Base-by-base conservation (phyloP, 2,113 vertebrate species). In the Melierax canorus region DNA sequence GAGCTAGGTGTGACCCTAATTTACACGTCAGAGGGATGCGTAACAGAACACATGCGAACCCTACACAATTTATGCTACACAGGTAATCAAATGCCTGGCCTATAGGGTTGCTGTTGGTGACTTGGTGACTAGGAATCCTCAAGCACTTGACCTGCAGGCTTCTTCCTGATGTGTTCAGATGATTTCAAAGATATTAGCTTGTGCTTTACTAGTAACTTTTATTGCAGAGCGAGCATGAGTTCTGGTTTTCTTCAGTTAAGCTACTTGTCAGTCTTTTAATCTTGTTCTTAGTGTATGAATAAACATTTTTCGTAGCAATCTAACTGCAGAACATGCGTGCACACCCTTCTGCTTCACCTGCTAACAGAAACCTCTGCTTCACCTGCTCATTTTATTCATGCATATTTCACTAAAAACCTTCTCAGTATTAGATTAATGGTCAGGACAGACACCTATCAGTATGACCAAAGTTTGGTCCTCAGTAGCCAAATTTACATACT, bases 31-130 rank as follows among this genome's bases (percentile, higher is more conserved):
- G 46, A 67, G 18, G 3, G 5, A 56, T 21, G 5, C 2, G 0
- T 14, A 73, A 68, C 6, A n/a, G 22, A 67, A 69, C 8, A 17
- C 0, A 0, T 27, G 7, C 0, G 5, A 55, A 58, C 30, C 3
- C 34, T 38, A 59, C 29, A 32, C 3, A 30, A 16, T 1, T 82
- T 48, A 21, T 0, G 4, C 11, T 55, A 23, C 17, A 69, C 17
- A 74, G 12, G 21, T 38, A 90, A 83, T 11, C 16, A 78, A 59
- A 75, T 12, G 32, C 9, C 15, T 46, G 9, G 8, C 19, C 24
- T 63, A 3, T 4, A 56, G 45, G 6, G 26, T 14, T 55, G 10
- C 26, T 82, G 11, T 38, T 78, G 14, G 50, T 51, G 50, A 51
- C 8, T 45, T 58, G 14, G 10, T 71, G 36, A 67, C 16, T 29